Conservation (phyloP, 2,113 vertebrate genomes). For the Rallus limicola region DNA sequence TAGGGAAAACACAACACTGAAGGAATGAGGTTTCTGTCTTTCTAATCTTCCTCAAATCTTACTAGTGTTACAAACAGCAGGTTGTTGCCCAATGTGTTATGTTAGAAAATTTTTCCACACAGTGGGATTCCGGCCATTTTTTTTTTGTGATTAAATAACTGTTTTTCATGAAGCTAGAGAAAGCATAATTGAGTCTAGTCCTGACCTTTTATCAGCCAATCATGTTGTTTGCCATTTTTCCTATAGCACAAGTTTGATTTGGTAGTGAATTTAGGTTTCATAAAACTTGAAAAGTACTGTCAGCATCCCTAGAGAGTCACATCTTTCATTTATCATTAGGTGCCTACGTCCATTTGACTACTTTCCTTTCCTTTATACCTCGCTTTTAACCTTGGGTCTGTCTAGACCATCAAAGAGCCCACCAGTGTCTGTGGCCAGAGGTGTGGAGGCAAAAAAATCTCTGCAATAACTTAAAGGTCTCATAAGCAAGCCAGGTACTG, state of each 20-base stretch:
- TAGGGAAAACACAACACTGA: conserved; percentile 44
- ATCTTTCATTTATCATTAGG: neutral
- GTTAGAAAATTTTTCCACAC: conserved; percentile 61
- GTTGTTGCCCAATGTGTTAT: conserved; percentile 47
- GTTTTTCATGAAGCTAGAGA: conserved; percentile 26
- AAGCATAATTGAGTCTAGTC: neutral
- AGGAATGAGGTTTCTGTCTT: conserved; percentile 52
- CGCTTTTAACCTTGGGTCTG: neutral
- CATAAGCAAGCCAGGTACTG: neutral
- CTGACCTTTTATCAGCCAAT: neutral
- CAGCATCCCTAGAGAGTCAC: neutral
- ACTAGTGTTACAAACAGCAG: conserved; percentile 45
- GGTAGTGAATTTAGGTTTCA: neutral
- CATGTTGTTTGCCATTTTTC: neutral
- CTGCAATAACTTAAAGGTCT: neutral
- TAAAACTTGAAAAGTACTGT: neutral
- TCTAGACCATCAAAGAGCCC: neutral
- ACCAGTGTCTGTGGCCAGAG: neutral
- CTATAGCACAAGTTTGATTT: neutral
- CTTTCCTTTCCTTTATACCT: neutral
- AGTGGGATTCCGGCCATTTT: neutral
- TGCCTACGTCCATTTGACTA: neutral
- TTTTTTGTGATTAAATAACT: neutral
- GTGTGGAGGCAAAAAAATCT: neutral
- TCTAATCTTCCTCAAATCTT: conserved; percentile 43